Base-by-base conservation (phyloP, 2,888 invertebrate genomes). In the Acanthosepion esculentum region DNA sequence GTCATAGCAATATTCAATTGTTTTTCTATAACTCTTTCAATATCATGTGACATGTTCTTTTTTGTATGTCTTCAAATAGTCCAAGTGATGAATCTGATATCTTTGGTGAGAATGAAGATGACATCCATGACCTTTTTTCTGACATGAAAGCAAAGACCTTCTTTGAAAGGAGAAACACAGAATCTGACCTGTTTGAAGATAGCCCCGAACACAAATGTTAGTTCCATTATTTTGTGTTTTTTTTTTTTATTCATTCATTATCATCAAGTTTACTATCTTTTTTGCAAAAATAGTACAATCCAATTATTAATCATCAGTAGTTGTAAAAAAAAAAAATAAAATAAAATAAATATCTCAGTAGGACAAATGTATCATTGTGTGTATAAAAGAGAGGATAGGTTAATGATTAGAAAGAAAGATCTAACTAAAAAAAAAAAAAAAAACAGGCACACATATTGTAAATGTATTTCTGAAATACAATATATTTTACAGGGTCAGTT, bases 91-190 rank as follows among this genome's bases (percentile, higher is more conserved):
- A 94, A 3, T 48, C 50, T 64, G 55, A 94, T 59, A 94, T 94
- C 55, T 94, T 94, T 94, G 94, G 94, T 41, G 94, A 94, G 59
- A 33, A 55, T 15, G 94, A 94, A 64, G 94, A 94, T 20, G 94
- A 94, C n/a, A 29, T 41, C 48, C 41, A 64, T 15, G 94, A 94
- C 18, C 41, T 94, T 53, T 94, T 94, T 64, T 41, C 59, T 55
- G 94, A 93, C n/a, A 93, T 55, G 59, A 59, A 59, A 64, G 29
- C 64, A 33, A 33, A 78, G 33, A 5, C 33, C 8, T 78, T 78
- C n/a, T 78, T 78, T n/a, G 78, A 94, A 41, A 50, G 53, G 41
- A 94, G 18, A 48, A 94, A 94, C 48, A 41, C 53, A 55, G 94
- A 93, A 48, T n/a, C 55, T 33, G 53, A 93, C 33, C n/a, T 94